phyloP scores from a whole-genome alignment of 37 sponge, comb jelly and placozoan genomes.

The Haliclona indistincta region DNA sequence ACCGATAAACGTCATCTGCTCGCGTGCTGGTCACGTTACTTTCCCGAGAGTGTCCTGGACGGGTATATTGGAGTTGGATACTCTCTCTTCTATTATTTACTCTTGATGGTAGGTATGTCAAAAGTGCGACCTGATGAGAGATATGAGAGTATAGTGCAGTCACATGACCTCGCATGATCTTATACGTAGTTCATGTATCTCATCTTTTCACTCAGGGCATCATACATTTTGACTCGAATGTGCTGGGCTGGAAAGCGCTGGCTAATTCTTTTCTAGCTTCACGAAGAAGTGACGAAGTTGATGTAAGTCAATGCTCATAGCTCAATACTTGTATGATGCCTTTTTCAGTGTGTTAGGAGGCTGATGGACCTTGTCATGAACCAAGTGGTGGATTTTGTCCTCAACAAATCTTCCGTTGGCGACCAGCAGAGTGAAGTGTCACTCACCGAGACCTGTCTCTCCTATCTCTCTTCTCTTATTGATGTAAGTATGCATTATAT shows the following conservation, averaged over 20 bases:
- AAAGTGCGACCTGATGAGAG: no score
- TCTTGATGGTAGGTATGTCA: no score
- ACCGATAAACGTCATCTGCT: no score
- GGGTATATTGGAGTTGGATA: no score
- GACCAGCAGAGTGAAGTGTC: conserved; percentile 79
- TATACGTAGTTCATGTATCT: background rate
- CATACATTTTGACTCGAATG: conserved; percentile 68
- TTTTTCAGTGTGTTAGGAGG: conserved; percentile 31
- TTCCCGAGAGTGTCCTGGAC: no score
- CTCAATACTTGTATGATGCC: background rate
- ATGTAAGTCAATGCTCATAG: conserved; percentile 27
- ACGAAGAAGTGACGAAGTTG: conserved; percentile 51
- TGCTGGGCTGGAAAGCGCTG: conserved; percentile 82
- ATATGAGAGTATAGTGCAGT: no score
- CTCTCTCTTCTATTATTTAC: no score
- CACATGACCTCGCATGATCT: no score
- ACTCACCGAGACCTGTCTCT: conserved; percentile 68
- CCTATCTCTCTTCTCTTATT: conserved; percentile 79
- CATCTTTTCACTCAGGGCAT: conserved; percentile 52
- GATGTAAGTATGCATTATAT: conserved; percentile 51
- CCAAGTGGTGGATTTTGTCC: conserved; percentile 35
- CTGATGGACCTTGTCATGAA: conserved; percentile 41
- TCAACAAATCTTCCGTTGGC: conserved; percentile 31
- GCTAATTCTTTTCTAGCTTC: conserved; percentile 60
- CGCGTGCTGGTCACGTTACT: no score